Base-by-base conservation (phyloP, 2,113 vertebrate species). In the Chloropsis cyanopogon region DNA sequence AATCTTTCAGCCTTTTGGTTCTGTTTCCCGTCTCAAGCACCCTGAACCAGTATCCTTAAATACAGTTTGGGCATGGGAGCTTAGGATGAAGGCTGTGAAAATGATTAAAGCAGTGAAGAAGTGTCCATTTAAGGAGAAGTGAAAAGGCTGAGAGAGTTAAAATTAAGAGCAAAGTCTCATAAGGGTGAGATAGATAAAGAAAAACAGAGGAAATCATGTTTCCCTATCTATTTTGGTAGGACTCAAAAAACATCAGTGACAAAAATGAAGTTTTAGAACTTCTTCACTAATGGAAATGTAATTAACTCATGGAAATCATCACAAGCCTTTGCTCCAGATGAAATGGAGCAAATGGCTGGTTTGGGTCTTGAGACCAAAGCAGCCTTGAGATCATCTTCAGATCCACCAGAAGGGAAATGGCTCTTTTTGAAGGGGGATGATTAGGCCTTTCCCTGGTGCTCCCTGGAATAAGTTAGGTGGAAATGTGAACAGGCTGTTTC, bases 281-380 rank as follows among this genome's bases (percentile, higher is more conserved):
- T n/a, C 66, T 90, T 86, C 71, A 29, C 47, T 86, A 78, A 94
- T 86, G 85, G 82, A 92, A 96, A 92, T 83, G 81, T 83, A 97
- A 97, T 96, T 95, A 96, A 92, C 64, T 81, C 69, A 33, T 60
- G 79, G 85, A 88, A 90, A 44, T 73, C 39, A 44, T 70, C 83
- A 81, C 63, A 88, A 64, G 91, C 60, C 41, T 28, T 91, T 29
- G 52, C 50, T 77, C 63, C 59, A 69, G 82, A 54, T 81, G 60
- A 50, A 77, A 66, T 10, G 26, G 39, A 37, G 10, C 37, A 37
- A 37, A 37, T 37, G 37, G 49, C 65, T 83, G 31, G 2, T 88
- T 73, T 78, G 60, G 64, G 53, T 63, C 71, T 70, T 29, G 47
- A 81, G 71, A 86, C 79, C 79, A 82, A 88, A 91, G 75, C 6